Conservation (phyloP, 2,113 vertebrate species). For the Myiozetetes cayanensis region DNA sequence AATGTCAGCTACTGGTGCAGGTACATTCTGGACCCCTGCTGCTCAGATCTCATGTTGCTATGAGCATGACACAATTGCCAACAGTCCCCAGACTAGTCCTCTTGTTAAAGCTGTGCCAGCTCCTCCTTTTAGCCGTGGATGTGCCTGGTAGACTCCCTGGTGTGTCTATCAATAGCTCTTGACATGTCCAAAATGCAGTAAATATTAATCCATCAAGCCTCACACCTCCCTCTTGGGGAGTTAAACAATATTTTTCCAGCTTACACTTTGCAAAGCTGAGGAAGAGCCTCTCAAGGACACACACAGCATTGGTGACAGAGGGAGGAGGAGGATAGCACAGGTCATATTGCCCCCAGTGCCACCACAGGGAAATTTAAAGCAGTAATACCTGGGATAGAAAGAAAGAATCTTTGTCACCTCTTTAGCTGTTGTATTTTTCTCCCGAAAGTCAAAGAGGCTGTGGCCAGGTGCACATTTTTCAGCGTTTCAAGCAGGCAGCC, state of each 20-base stretch:
- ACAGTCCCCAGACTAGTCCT: not conserved
- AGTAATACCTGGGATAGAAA: not conserved
- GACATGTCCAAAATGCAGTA: slow-evolving; percentile 4
- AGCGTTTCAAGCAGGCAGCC: not conserved
- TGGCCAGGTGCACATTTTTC: not conserved
- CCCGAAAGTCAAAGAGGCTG: not conserved
- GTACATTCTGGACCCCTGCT: not conserved
- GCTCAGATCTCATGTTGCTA: not conserved
- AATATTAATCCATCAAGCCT: slow-evolving; percentile 31
- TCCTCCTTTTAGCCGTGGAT: not conserved
- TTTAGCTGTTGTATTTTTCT: not conserved
- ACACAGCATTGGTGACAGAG: not conserved
- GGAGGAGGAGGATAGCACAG: not conserved
- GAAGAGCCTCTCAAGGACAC: not conserved
- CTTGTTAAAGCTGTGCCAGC: not conserved
- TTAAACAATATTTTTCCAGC: not conserved
- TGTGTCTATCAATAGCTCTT: not conserved
- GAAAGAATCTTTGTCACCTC: not conserved
- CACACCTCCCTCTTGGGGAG: not conserved
- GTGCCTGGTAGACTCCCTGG: not conserved
- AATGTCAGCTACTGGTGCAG: not conserved
- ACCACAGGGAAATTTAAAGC: not conserved
- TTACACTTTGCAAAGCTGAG: not conserved
- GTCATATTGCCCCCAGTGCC: not conserved
- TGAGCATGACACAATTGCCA: not conserved